phyloP scores from a whole-genome alignment of 92 coral and sea anemone species.

The Chrysogorgia sp. region DNA sequence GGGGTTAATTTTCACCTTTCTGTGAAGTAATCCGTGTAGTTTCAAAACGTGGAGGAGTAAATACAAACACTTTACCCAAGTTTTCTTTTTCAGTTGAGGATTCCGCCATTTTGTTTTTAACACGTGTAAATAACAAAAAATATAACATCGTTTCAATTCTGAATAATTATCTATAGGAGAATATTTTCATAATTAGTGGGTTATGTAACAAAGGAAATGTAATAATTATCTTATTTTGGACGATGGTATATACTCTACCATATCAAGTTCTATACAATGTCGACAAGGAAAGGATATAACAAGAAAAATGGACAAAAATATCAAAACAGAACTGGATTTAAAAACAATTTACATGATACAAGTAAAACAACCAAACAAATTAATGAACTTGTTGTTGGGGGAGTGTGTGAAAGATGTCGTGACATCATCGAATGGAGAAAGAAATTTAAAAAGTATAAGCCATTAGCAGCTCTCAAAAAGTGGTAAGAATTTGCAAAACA shows the following conservation, averaged over 20 bases:
- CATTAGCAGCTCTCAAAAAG: conserved; percentile 83
- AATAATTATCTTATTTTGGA: background rate
- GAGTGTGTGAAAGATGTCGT: conserved; percentile 86
- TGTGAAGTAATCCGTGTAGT: background rate
- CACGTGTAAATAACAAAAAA: background rate
- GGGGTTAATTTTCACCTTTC: background rate
- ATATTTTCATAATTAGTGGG: background rate
- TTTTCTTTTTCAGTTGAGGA: background rate
- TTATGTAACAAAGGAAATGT: too few relatives aligned
- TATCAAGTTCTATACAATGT: conserved; percentile 49
- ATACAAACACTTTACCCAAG: background rate
- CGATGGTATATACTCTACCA: background rate
- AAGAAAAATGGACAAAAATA: conserved; percentile 81
- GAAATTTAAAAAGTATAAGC: conserved; percentile 90
- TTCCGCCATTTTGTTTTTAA: conserved; percentile 26
- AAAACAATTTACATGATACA: conserved; percentile 81
- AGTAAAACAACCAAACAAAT: conserved; percentile 70
- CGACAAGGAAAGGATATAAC: conserved; percentile 74
- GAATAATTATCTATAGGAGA: background rate
- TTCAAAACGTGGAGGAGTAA: conserved; percentile 25
- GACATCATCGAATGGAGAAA: conserved; percentile 93
- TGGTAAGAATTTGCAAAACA: conserved; percentile 63
- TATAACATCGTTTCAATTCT: background rate
- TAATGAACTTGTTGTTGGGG: conserved; percentile 73
- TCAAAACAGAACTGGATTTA: conserved; percentile 75